Evolutionary conservation across 2,888 invertebrate species (phyloP), one percentile per base, ranked within the genome.

Genomic region (Pandemis cinnamomeana): DNA sequence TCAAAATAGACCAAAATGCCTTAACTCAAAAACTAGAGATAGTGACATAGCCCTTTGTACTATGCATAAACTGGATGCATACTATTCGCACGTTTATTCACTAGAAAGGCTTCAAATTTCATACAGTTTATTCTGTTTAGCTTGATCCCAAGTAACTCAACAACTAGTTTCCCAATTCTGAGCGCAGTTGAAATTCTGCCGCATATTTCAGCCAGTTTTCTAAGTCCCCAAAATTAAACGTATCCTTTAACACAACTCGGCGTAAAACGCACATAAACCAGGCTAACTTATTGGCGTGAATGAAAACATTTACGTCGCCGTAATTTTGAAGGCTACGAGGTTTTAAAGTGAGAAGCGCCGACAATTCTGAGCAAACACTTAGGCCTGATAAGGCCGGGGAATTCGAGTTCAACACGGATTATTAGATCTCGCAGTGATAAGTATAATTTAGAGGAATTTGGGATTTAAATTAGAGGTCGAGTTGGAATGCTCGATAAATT

Each of bases 341-440:
- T 73, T 73, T 72, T 66, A 73, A 73, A 69, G 58, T 66, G 69
- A 64, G 44, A 69, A 73, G 48, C 10, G 58, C 68, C 36, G 61
- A 7, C 42, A 7, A 66, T 72, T 58, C 64, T 73, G 77, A 78
- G 81, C 79, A 27, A 80, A 81, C 80, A 80, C 78, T 81, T 79
- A 78, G 78, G 77, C 63, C 78, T 78, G 83, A 83, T 83, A 82
- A 83, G 78, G 74, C 20, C 7, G 78, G 79, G 82, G 83, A 83
- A 84, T 82, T 83, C 81, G 79, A 78, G 78, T 75, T 77, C 75
- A 72, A 79, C 81, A 81, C 55, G 78, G 82, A 82, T 84, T 84
- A 86, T 85, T 84, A 83, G 83, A 85, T 85, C 81, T 80, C 73
- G 79, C 77, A 76, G 78, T 80, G 81, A 83, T 83, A 83, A 80